Percentiles rank a stretch among this genome's conserved stretches.
These are phyloP conservation scores for Lathamus discolor DNA, from an alignment of 2,113 vertebrate species.

Conservation along the genomic window DNA sequence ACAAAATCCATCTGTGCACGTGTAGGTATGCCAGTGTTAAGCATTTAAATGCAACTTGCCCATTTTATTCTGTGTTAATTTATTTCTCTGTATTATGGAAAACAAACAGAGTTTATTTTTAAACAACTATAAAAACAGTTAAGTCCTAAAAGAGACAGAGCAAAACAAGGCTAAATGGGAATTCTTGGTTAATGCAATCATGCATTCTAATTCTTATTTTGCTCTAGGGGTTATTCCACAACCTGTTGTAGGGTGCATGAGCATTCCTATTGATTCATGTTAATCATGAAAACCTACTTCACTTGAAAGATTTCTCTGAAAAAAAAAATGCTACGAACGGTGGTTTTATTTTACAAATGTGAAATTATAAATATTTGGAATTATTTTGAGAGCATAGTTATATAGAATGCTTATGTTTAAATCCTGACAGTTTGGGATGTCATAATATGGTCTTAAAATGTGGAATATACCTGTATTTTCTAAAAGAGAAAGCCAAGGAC, in stretches of 20 bases:
- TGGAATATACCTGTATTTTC: background rate
- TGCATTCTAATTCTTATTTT: background rate
- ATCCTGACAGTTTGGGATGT: background rate
- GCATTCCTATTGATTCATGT: background rate
- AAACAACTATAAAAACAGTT: background rate
- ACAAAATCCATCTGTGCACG: background rate
- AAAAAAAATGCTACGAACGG: background rate
- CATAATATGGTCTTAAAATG: background rate
- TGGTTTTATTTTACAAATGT: background rate
- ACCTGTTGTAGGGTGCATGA: background rate
- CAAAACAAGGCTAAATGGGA: background rate
- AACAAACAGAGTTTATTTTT: background rate
- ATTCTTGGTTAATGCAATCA: background rate
- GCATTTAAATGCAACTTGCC: background rate
- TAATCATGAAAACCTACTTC: background rate
- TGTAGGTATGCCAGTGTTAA: background rate
- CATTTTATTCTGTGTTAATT: background rate
- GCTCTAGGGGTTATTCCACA: background rate
- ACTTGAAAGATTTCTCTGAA: background rate
- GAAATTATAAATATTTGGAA: background rate
- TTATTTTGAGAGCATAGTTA: background rate
- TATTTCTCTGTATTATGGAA: background rate
- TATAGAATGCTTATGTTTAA: background rate
- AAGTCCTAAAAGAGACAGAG: background rate
- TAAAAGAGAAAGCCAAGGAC: background rate